Base-by-base conservation (phyloP, 1,140 invertebrate species). In the Panagrolaimus sp. region DNA sequence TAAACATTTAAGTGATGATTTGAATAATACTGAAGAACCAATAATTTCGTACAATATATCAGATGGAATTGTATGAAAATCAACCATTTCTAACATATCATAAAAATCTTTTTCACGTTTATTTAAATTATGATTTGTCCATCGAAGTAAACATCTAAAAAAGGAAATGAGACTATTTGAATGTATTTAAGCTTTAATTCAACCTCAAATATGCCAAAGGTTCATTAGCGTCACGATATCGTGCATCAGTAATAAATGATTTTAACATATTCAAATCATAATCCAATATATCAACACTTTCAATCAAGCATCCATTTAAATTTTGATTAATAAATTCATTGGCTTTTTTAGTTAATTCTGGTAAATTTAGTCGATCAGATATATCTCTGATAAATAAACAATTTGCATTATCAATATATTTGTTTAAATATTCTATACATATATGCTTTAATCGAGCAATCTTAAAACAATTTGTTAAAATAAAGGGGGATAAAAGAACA, bases 341-440 rank as follows among this genome's bases (percentile, higher is more conserved):
- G 43, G 86, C 83, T 66, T 81, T 82, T 72, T 86, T 86, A 31
- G 83, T 81, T 38, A 88, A 72, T 20, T 74, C 76, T 20, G 83
- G 80, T 53, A 88, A 77, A 67, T 85, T 84, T 77, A 85, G 88
- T 76, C 86, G 87, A 43, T 85, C 83, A 8, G 86, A 86, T 66
- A 88, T 76, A 63, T 86, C 85, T 74, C 84, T 87, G 5, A 87
- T 85, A 66, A 84, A 81, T 62, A 89, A 79, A 81, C 88, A 89
- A 82, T 89, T 89, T 31, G 86, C 84, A 20, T 86, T 79, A 80
- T 87, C 87, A 51, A 89, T 76, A 81, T 88, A 88, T 44, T 86
- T 83, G 64, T 88, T 85, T 66, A 89, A 81, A 72, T 87, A 89
- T 70, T 88, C 87, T 67, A 87, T 87, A 85, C 89, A 89, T 72